Evolutionary conservation across 2,888 invertebrate species (phyloP), one percentile per base, ranked within the genome.

Genomic region (Amblyjoppa fuscipennis): DNA sequence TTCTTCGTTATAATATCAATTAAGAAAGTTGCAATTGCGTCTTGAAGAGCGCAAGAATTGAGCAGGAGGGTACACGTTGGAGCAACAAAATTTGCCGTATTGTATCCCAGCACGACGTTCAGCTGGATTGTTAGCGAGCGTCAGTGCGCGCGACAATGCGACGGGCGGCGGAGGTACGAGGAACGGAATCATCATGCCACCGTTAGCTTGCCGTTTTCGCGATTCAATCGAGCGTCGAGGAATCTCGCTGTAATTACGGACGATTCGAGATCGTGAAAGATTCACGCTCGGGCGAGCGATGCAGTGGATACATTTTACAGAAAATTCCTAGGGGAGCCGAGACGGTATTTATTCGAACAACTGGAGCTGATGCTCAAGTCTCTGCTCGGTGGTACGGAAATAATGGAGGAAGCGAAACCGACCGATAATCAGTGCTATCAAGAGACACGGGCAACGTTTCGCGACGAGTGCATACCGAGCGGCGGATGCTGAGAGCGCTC

Each of bases 231-330:
- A 88, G 83, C 80, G 86, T 81, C 83, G 87, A 7, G 82, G 88
- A 87, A 83, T 79, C 53, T 88, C 86, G 88, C 84, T 86, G 88
- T 89, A 90, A 90, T 90, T 90, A 89, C 84, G 81, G 69, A 85
- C 85, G 79, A 86, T 87, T 87, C 76, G 87, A 85, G 88, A 87
- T 81, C 83, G 85, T 81, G 88, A 81, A 89, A 88, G 88, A 88
- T 89, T 89, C 86, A 87, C 87, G 88, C 87, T 76, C 83, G 85
- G 81, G 73, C 84, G 87, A 82, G 68, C 87, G 85, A 85, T 86
- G 66, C 51, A 83, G 85, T 70, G 78, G 78, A 68, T 64, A 64
- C 34, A 31, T 81, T 75, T 74, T 70, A 83, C 77, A 51, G 64
- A 59, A 77, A 51, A 25, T 51, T 49, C 61, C 28, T 51, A 28